Evolutionary conservation across 1,140 invertebrate species (phyloP).

Genomic region (Physella acuta): DNA sequence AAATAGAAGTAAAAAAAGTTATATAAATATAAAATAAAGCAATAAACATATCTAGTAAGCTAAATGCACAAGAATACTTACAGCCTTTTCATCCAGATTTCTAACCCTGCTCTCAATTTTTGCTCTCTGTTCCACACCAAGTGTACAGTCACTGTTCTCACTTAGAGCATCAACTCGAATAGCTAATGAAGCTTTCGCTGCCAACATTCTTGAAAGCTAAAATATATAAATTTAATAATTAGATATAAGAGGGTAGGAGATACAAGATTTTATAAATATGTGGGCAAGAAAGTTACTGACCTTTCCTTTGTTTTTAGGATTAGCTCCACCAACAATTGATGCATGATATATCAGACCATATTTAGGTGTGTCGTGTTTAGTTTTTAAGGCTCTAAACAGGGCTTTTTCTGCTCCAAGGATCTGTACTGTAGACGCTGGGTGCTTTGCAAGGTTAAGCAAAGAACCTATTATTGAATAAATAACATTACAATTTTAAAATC

Average conservation of each 20-base stretch:
- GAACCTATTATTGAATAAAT: slow-evolving; percentile 66
- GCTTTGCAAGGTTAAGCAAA: slow-evolving; percentile 93
- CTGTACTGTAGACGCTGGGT: slow-evolving; percentile 97
- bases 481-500: not conserved
- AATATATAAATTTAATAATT: slow-evolving; percentile 18
- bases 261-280: no score
- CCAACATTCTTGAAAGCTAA: slow-evolving; percentile 92
- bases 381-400: slow-evolving; percentile 93
- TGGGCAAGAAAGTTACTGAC: no score
- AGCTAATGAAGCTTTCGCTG: slow-evolving; percentile 90
- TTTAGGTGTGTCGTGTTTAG: slow-evolving; percentile 97
- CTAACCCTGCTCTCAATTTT: slow-evolving; percentile 80
- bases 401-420: slow-evolving; percentile 98
- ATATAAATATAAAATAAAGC: not conserved
- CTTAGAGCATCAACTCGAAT: slow-evolving; percentile 94
- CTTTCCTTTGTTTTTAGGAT: slow-evolving; percentile 87
- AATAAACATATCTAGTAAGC: not conserved
- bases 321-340: slow-evolving; percentile 84
- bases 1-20: slow-evolving; percentile 21
- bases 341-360: slow-evolving; percentile 99
- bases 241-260: no score
- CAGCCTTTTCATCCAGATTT: slow-evolving; percentile 81
- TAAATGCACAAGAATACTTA: slow-evolving; percentile 56
- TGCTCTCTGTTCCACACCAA: slow-evolving; percentile 84
- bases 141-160: slow-evolving; percentile 71